These are phyloP conservation scores for Chrysolina oricalcia DNA, from an alignment of 2,888 invertebrate genomes.

Conservation along the genomic window DNA sequence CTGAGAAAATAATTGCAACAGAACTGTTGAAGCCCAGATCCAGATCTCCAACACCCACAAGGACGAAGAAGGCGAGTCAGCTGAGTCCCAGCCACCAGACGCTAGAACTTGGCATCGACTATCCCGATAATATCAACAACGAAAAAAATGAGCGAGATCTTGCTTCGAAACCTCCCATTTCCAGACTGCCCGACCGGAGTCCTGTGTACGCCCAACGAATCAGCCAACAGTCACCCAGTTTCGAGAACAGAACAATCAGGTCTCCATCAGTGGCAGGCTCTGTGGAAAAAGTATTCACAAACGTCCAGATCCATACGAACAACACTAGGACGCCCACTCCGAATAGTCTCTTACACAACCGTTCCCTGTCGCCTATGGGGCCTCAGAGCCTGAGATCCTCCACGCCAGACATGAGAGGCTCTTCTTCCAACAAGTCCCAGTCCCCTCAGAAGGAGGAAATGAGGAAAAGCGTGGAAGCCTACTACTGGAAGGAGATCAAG, in stretches of 20 bases:
- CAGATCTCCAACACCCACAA: constrained; percentile 56
- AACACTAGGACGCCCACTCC: constrained; percentile 54
- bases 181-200: constrained; percentile 38
- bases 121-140: constrained; percentile 58
- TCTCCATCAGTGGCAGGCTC: constrained; percentile 44
- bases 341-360: constrained; percentile 47
- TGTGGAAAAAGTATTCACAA: constrained; percentile 58
- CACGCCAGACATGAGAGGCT: constrained; percentile 54
- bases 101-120: constrained; percentile 63
- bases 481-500: constrained; percentile 81
- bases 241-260: constrained; percentile 53
- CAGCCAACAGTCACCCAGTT: constrained; percentile 28
- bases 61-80: constrained; percentile 42
- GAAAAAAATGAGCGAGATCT: constrained; percentile 19
- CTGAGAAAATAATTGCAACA: constrained; percentile 69
- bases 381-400: constrained; percentile 47
- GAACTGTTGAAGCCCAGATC: constrained; percentile 64
- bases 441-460: constrained; percentile 75
- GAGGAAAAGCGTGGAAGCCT: constrained; percentile 77
- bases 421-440: constrained; percentile 54
- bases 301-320: constrained; percentile 63
- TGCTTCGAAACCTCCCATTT: constrained; percentile 56
- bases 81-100: constrained; percentile 61
- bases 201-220: constrained; percentile 21
- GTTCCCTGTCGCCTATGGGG: constrained; percentile 48